phyloP scores from a whole-genome alignment of 2,888 invertebrate genomes.

The Nemapogon koenigi region DNA sequence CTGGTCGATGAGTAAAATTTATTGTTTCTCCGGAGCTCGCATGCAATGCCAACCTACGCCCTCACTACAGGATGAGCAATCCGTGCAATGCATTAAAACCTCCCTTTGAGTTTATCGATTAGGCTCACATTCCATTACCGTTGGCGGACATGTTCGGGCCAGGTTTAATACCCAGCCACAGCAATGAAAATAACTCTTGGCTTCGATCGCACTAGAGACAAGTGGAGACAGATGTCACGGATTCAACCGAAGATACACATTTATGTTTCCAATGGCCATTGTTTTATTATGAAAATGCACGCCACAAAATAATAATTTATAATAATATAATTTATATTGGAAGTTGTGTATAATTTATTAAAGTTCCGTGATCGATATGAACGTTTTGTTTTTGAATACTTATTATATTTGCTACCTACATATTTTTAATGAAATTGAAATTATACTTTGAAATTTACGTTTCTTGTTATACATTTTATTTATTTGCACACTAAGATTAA shows the following conservation, averaged over 20 bases:
- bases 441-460: too few species aligned
- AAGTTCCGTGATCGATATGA: too few species aligned
- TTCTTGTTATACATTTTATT: too few species aligned
- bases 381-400: too few species aligned
- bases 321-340: too few species aligned
- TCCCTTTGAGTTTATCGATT: slow-evolving; percentile 35
- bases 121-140: slow-evolving; percentile 18
- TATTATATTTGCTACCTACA: too few species aligned
- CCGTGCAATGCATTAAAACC: slow-evolving; percentile 20
- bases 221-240: slow-evolving; percentile 1
- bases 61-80: slow-evolving; percentile 1
- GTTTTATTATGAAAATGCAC: slow-evolving; percentile 1
- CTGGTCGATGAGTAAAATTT: slow-evolving; percentile 31
- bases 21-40: slow-evolving; percentile 30
- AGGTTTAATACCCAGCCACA: slow-evolving; percentile 9
- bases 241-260: not conserved
- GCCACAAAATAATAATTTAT: not conserved
- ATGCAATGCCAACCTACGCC: slow-evolving; percentile 31
- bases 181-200: slow-evolving; percentile 11
- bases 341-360: too few species aligned
- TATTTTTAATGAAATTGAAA: too few species aligned
- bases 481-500: too few species aligned
- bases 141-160: not conserved
- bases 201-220: slow-evolving; percentile 5
- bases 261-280: slow-evolving; percentile 1